These are phyloP conservation scores for Onychostruthus taczanowskii DNA, from an alignment of 2,113 vertebrate species.

Conservation along the genomic window DNA sequence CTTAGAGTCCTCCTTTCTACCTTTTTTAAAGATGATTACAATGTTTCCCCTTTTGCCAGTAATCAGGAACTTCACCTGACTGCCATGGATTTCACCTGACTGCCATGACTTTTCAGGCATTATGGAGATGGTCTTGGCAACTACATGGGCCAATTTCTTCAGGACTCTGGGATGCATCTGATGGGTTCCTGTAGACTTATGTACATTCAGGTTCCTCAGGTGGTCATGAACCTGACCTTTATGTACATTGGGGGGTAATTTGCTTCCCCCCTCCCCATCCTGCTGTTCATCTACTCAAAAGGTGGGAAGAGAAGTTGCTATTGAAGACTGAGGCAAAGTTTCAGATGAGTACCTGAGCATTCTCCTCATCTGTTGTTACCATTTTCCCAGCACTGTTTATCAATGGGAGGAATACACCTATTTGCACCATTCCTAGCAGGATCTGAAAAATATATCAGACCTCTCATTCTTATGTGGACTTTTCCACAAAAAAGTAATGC, in stretches of 20 bases:
- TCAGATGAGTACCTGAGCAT: neutral
- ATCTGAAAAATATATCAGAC: neutral
- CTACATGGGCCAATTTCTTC: neutral
- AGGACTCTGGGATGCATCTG: neutral
- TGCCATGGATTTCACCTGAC: neutral
- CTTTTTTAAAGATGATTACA: neutral
- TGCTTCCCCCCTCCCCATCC: neutral
- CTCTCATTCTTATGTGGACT: neutral
- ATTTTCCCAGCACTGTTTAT: neutral
- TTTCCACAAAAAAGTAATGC: neutral
- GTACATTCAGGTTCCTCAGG: neutral
- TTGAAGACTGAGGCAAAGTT: neutral
- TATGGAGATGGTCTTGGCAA: neutral
- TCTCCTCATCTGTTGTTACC: neutral
- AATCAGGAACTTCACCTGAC: neutral
- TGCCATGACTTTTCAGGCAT: neutral
- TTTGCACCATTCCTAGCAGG: neutral
- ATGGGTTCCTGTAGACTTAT: neutral
- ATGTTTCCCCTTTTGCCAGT: neutral
- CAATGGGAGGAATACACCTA: accelerated
- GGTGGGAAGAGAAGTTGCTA: neutral
- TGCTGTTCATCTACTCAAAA: no score
- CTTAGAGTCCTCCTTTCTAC: neutral
- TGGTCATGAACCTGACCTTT: neutral
- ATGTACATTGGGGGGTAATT: accelerated